A percentile compares a stretch with the other conserved stretches of the same genome.
These are phyloP conservation scores for Lepetodrilus schrolli DNA, from an alignment of 2,888 invertebrate species.

Conservation along the genomic window DNA sequence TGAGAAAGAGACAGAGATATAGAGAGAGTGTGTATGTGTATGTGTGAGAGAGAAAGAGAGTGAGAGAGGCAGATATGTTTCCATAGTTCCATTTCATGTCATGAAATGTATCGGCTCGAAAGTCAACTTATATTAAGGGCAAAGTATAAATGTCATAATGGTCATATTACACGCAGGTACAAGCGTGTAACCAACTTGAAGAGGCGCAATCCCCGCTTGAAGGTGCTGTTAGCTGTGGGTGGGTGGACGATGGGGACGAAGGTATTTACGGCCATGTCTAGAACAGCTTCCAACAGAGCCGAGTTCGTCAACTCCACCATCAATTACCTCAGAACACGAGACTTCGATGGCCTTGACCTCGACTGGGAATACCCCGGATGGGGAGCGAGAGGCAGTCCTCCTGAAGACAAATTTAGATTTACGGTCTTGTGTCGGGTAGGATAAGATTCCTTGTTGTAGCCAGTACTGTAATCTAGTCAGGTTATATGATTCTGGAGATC, in stretches of 20 bases:
- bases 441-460: no score
- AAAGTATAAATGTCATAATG: no score
- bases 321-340: slow-evolving; percentile 67
- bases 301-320: slow-evolving; percentile 33
- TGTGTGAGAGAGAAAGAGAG: neutral
- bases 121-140: no score
- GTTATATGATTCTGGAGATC: no score
- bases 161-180: slow-evolving; percentile 34
- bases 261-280: slow-evolving; percentile 54
- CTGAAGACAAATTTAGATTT: slow-evolving; percentile 62
- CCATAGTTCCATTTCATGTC: no score
- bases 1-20: no score
- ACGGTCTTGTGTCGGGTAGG: slow-evolving; percentile 55
- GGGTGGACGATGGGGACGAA: slow-evolving; percentile 94
- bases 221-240: slow-evolving; percentile 88
- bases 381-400: slow-evolving; percentile 63
- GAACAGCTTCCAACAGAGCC: slow-evolving; percentile 15
- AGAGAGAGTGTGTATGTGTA: no score
- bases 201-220: slow-evolving; percentile 79
- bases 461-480: no score
- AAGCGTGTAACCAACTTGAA: slow-evolving; percentile 17
- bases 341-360: slow-evolving; percentile 90
- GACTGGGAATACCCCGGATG: slow-evolving; percentile 91
- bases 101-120: no score
- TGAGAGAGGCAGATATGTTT: neutral